Evolutionary conservation across 1,140 invertebrate species (phyloP), one percentile per base, ranked within the genome.

Genomic region (Planococcus citri): DNA sequence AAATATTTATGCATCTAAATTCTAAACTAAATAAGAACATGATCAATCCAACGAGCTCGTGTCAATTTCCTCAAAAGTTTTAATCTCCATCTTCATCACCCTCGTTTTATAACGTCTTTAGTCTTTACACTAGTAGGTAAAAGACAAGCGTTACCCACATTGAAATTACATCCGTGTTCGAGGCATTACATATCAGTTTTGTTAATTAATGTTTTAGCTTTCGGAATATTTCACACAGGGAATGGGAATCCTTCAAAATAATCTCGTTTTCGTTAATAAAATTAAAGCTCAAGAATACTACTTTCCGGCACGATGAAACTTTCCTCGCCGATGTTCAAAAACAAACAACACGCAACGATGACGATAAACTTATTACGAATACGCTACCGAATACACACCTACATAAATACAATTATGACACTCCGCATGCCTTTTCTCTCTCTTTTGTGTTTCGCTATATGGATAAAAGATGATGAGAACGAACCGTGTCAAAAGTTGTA

Each of bases 391-490:
- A 51, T 51, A 51, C 41, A 51, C 41, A 51, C 41, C 41, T 51
- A 51, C 41, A 51, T 51, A 51, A 51, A 51, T 51, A 51, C 41
- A 51, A 51, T 51, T 51, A 51, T 51, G n/a, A 51, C 41, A 51
- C 41, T 20, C 41, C 41, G 41, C 41, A 3, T 51, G 41, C n/a
- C 41, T 51, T 51, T 51, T 17, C 41, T 51, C 41, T 17, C 17
- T 4, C 41, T 51, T 51, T 51, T 51, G 41, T 51, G 2, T 33
- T n/a, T n/a, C n/a, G n/a, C 33, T 6, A 37, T 17, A 17, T 51
- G 41, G 41, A 51, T 14, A 51, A 51, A 51, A 51, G 41, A 51
- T 51, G 41, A 51, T 51, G 41, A 14, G 41, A 51, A 51, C 41
- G 41, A 51, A 51, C 41, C 41, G 41, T 51, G 41, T 51, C 41